A percentile compares a stretch with the other conserved stretches of the same genome.
Conservation (phyloP, 2,113 vertebrate species). For the Casuarius casuarius region DNA sequence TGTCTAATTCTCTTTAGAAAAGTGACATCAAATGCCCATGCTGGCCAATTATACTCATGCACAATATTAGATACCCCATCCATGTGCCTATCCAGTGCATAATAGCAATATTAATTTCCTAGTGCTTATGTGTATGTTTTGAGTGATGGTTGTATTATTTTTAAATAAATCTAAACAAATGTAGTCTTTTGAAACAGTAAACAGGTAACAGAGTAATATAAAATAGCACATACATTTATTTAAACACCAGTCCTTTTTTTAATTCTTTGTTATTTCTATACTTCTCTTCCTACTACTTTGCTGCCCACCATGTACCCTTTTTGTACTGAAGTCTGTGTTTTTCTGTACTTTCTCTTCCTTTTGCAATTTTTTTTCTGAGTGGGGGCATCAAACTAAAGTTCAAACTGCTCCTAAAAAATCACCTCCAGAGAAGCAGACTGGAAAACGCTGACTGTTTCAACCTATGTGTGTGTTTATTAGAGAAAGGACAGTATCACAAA, state of each 20-base stretch:
- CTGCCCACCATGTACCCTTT: neutral
- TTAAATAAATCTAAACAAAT: no score
- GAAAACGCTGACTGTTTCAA: no score
- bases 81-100: no score
- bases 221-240: neutral
- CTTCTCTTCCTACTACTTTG: neutral
- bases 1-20: no score
- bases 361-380: neutral
- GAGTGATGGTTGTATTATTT: no score
- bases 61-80: no score
- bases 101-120: no score
- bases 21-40: no score
- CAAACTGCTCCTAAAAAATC: neutral
- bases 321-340: neutral
- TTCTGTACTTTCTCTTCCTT: neutral
- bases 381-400: neutral
- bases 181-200: no score
- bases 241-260: neutral
- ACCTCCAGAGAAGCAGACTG: neutral
- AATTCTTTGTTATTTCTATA: neutral
- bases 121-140: no score
- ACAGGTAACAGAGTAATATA: no score
- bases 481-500: neutral
- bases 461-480: neutral
- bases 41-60: no score